A percentile compares a stretch with the other conserved stretches of the same genome.
These are phyloP conservation scores for Holothuria glaberrima DNA, from an alignment of 35 echinoderm and acorn worm genomes.

Conservation along the genomic window DNA sequence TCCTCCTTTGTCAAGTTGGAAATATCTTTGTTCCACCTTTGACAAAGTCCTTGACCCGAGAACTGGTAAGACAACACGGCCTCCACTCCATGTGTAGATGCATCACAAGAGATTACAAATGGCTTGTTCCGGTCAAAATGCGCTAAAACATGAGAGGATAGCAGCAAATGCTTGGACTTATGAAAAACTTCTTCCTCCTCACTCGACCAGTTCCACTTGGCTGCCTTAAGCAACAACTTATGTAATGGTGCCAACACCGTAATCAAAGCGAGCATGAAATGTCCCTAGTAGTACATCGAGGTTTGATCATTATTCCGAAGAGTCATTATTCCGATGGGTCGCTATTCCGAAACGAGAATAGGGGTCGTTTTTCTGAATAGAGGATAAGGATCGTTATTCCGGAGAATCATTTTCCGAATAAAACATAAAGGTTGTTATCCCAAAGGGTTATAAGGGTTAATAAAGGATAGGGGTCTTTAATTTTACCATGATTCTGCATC, in stretches of 20 bases:
- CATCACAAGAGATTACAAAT: constrained; percentile 58
- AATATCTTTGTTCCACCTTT: constrained; percentile 49
- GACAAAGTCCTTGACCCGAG: constrained; percentile 51
- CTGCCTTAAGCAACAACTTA: constrained; percentile 19
- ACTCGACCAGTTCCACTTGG: constrained; percentile 50
- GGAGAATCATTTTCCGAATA: too few species aligned
- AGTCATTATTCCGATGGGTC: too few species aligned
- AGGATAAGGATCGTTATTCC: too few species aligned
- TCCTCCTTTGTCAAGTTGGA: constrained; percentile 74
- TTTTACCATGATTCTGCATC: too few species aligned
- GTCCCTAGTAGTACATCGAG: constrained; percentile 71
- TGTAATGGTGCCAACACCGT: constrained; percentile 51
- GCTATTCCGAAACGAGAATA: too few species aligned
- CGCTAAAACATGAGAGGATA: constrained; percentile 16
- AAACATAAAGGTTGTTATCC: too few species aligned
- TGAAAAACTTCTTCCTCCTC: constrained; percentile 27
- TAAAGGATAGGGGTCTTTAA: too few species aligned
- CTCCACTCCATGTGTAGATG: constrained; percentile 68
- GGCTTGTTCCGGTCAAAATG: constrained; percentile 62
- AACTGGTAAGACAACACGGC: constrained; percentile 33
- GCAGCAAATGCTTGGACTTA: constrained; percentile 28
- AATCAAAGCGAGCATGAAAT: constrained; percentile 15
- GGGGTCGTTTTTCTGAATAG: too few species aligned
- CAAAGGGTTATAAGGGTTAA: too few species aligned
- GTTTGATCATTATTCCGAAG: too few species aligned